These are phyloP conservation scores for Odontamblyopus lacepedii DNA, from an alignment of 2,797 vertebrate species.

Conservation along the genomic window DNA sequence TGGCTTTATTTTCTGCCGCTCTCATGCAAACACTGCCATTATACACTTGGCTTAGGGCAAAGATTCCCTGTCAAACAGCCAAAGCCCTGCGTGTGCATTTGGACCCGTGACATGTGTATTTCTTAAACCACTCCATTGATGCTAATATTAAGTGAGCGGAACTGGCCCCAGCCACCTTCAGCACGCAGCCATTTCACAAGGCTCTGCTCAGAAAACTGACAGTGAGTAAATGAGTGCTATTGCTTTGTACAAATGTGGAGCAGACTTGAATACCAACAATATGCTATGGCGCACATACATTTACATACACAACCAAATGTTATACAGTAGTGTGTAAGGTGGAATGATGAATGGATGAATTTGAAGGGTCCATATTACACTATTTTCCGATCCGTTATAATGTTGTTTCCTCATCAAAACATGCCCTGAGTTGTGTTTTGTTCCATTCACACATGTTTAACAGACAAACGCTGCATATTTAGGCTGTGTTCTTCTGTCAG, in stretches of 20 bases:
- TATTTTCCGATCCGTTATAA: too few species aligned
- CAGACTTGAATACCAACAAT: neutral
- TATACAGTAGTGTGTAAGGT: neutral
- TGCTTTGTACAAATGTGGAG: conserved; percentile 2
- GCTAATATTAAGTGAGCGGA: conserved; percentile 61
- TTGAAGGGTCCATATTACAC: neutral
- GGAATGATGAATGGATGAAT: neutral
- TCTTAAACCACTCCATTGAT: conserved; percentile 62
- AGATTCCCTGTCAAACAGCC: conserved; percentile 63
- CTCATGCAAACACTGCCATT: conserved; percentile 70
- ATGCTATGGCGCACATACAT: neutral
- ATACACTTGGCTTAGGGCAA: conserved; percentile 64
- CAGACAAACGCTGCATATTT: too few species aligned
- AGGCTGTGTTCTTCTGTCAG: too few species aligned
- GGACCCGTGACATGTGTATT: conserved; percentile 59
- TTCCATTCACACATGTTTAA: too few species aligned
- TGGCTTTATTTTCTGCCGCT: conserved; percentile 63
- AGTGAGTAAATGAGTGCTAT: conserved; percentile 33
- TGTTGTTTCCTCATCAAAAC: too few species aligned
- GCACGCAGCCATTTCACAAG: conserved; percentile 52
- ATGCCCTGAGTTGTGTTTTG: too few species aligned
- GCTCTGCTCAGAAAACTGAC: conserved; percentile 36
- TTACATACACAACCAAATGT: neutral
- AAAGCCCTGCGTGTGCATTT: conserved; percentile 54
- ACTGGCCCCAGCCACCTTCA: conserved; percentile 54